Evolutionary conservation across 2,797 vertebrate species (phyloP).

Genomic region (Lepidocolaptes lacrymiger): DNA sequence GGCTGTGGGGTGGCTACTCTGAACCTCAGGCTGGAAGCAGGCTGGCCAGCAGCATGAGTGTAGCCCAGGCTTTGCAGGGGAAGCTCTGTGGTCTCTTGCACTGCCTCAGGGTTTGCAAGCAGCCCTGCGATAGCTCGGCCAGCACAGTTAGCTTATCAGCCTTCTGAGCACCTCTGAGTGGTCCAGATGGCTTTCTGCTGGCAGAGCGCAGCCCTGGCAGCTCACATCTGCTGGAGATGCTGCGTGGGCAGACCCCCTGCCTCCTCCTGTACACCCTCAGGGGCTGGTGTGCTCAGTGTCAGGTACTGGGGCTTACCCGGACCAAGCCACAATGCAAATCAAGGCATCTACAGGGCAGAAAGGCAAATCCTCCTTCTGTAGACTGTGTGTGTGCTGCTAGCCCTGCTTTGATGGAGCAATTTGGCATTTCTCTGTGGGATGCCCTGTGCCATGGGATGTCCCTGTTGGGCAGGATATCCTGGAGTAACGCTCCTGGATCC

Average conservation of each 20-base stretch:
- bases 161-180: background rate
- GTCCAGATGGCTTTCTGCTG: conserved; percentile 31
- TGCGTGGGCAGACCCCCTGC: background rate
- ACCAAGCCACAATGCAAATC: background rate
- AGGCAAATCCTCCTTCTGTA: background rate
- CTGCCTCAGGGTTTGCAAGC: background rate
- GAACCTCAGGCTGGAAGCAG: background rate
- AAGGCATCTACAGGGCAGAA: background rate
- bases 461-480: background rate
- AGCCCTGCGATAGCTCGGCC: background rate
- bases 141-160: background rate
- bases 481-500: background rate
- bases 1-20: background rate
- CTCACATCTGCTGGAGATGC: background rate
- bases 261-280: fast-evolving
- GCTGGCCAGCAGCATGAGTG: background rate
- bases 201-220: background rate
- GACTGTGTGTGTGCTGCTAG: background rate
- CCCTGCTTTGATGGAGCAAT: background rate
- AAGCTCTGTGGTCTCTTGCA: fast-evolving
- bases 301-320: background rate
- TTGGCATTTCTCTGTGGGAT: background rate
- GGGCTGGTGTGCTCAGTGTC: background rate
- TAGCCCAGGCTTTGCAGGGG: background rate
- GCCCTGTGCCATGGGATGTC: background rate